Percentiles rank a stretch among this genome's conserved stretches.
Conservation (phyloP, 2,888 invertebrate species). For the Polymixis flavicincta region DNA sequence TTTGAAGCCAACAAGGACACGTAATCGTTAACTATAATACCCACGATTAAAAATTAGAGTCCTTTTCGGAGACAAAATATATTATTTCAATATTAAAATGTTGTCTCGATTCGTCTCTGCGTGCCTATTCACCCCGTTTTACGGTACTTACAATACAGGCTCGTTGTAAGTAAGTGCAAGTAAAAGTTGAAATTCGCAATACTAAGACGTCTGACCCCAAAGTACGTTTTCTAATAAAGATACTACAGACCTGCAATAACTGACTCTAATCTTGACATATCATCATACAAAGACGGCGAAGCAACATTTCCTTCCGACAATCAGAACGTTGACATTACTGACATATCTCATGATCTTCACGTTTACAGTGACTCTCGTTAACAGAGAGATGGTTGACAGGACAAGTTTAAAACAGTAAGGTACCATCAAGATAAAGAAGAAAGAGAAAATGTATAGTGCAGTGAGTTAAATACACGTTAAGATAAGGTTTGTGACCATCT, state of each 20-base stretch:
- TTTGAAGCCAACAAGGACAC: too few relatives aligned
- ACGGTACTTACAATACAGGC: too few relatives aligned
- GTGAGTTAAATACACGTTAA: conserved; percentile 2
- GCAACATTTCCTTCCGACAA: not conserved
- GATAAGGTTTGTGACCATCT: conserved; percentile 19
- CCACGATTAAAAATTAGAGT: too few relatives aligned
- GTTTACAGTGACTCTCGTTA: conserved; percentile 7
- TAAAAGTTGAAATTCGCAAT: not conserved
- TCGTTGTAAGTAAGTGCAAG: not conserved
- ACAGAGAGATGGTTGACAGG: conserved; percentile 8
- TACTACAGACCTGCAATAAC: not conserved
- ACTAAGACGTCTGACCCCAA: not conserved
- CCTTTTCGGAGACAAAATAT: too few relatives aligned
- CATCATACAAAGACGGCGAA: not conserved
- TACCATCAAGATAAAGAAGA: conserved; percentile 34
- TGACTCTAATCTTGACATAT: not conserved
- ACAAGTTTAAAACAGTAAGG: conserved; percentile 16
- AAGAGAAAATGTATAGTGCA: conserved; percentile 31
- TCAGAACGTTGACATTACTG: not conserved
- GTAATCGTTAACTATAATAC: too few relatives aligned
- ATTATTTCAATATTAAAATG: too few relatives aligned
- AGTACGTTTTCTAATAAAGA: conserved; percentile 1
- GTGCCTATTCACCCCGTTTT: too few relatives aligned
- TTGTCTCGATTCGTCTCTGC: too few relatives aligned
- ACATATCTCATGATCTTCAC: conserved; percentile 21